These are phyloP conservation scores for Pollicipes pollicipes DNA, from an alignment of 1,140 invertebrate genomes.

Conservation along the genomic window DNA sequence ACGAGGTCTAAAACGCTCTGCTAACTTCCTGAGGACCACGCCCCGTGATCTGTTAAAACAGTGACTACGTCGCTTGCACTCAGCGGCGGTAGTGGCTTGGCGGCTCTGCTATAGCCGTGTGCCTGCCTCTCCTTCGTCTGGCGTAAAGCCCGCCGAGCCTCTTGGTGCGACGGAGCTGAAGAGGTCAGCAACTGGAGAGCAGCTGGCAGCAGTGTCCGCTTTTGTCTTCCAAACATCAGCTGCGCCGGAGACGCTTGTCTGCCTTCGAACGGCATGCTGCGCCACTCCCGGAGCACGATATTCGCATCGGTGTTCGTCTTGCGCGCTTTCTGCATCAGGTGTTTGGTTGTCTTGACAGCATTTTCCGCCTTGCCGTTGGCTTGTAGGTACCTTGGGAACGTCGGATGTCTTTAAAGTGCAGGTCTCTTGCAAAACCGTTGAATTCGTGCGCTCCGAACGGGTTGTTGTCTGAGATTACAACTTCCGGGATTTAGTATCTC, in stretches of 20 bases:
- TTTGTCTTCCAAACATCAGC: no score
- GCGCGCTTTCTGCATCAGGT: background rate
- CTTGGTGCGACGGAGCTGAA: no score
- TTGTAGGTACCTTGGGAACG: background rate
- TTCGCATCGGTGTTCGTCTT: background rate
- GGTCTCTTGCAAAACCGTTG: background rate
- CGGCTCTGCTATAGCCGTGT: no score
- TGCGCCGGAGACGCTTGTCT: background rate
- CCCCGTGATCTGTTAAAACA: no score
- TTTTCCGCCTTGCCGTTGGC: background rate
- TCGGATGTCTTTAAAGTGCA: background rate
- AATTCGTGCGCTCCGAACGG: background rate
- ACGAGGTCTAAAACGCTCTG: no score
- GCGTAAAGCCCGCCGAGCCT: no score
- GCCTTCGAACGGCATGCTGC: background rate
- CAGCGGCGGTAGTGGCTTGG: no score
- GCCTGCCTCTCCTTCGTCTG: no score
- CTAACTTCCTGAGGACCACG: no score
- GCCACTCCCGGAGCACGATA: background rate
- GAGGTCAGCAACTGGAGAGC: no score
- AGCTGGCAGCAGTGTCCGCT: no score
- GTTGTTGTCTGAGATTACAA: background rate
- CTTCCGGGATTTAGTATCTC: background rate
- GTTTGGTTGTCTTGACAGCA: background rate
- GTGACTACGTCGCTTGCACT: no score